Evolutionary conservation across 2,113 vertebrate species (phyloP).

Genomic region (Tretioscincus oriximinensis): DNA sequence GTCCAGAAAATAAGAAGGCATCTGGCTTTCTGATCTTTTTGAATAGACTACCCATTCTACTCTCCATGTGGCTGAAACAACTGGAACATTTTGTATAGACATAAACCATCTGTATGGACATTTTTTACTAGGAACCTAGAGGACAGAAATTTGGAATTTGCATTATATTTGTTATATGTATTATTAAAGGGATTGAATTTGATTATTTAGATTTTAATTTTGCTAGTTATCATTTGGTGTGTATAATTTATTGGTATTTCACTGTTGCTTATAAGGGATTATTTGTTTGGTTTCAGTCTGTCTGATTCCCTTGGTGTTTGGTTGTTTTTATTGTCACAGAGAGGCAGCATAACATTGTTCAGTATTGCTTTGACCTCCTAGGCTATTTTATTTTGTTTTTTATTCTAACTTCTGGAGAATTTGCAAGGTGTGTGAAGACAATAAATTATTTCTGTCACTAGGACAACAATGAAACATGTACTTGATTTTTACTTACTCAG

Average conservation of each 20-base stretch:
- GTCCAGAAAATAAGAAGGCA: background rate
- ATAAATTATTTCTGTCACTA: background rate
- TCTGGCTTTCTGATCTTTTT: background rate
- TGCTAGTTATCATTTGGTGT: no score
- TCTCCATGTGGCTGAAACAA: background rate
- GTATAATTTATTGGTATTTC: background rate
- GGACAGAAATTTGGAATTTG: no score
- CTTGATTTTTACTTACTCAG: background rate
- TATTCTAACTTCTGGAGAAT: conserved; percentile 6
- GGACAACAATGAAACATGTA: conserved; percentile 10
- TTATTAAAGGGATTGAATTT: no score
- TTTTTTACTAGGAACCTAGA: no score
- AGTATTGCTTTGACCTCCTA: background rate
- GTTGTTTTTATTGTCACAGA: background rate
- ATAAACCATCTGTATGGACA: no score
- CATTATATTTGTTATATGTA: no score
- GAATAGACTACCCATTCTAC: background rate
- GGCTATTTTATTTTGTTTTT: background rate
- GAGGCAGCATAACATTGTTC: background rate
- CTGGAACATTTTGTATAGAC: no score
- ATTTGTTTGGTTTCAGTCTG: no score
- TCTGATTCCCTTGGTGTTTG: no score
- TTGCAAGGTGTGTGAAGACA: conserved; percentile 1
- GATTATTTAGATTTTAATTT: no score
- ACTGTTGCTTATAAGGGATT: background rate